These are phyloP conservation scores for Campoplex capitator DNA, from an alignment of 2,888 invertebrate species.

Conservation along the genomic window DNA sequence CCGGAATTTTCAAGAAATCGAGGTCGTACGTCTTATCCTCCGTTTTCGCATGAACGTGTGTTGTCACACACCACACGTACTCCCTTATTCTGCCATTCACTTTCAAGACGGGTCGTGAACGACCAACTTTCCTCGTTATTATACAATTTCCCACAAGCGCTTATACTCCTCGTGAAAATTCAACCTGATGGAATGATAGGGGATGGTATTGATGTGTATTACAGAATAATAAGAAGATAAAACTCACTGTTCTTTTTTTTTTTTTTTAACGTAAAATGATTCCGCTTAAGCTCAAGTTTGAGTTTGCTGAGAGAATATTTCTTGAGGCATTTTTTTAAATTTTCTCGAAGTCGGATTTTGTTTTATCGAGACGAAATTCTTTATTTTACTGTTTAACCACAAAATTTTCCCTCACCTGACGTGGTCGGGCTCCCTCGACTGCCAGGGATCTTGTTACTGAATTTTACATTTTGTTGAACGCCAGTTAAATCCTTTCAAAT, in stretches of 20 bases:
- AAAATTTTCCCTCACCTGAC: too few species aligned
- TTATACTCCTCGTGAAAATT: neutral
- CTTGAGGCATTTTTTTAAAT: too few species aligned
- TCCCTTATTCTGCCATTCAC: conserved; percentile 31
- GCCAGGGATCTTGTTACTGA: too few species aligned
- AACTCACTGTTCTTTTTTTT: neutral
- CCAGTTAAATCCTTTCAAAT: too few species aligned
- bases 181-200: conserved; percentile 1
- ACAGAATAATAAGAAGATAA: conserved; percentile 10
- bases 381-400: too few species aligned
- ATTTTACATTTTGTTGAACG: too few species aligned
- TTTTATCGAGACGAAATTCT: too few species aligned
- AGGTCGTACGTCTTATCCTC: neutral
- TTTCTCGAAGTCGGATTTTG: too few species aligned
- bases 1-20: conserved; percentile 10
- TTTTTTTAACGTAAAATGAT: neutral
- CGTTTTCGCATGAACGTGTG: conserved; percentile 20
- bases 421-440: too few species aligned
- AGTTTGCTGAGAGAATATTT: too few species aligned
- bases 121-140: conserved; percentile 59
- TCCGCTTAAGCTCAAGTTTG: too few species aligned
- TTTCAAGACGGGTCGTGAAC: neutral
- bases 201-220: conserved; percentile 22
- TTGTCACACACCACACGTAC: conserved; percentile 44
- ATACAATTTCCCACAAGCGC: conserved; percentile 40